Evolutionary conservation across 2,888 invertebrate species (phyloP), one percentile per base, ranked within the genome.

Genomic region (Watsonalla cultraria): DNA sequence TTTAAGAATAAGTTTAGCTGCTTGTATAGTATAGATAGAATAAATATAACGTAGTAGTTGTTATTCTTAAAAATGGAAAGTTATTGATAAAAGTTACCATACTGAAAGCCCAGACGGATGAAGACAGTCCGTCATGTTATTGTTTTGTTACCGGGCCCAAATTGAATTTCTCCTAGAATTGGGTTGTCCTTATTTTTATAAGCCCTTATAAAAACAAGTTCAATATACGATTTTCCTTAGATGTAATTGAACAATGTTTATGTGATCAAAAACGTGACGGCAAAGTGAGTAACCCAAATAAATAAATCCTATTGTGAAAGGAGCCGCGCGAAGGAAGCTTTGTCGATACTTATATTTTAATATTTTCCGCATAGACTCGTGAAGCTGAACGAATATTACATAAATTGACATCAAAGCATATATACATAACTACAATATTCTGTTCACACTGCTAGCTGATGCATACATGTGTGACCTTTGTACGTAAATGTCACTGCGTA

Each of bases 391-490:
- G 55, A 51, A 53, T 57, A 57, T 59, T 56, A 58, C 59, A n/a
- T 60, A 35, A 53, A 55, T 51, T 53, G 35, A 47, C 57, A 56
- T 52, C 48, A 60, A 48, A 60, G 50, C 54, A n/a, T n/a, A n/a
- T n/a, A n/a, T n/a, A n/a, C n/a, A n/a, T n/a, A n/a, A n/a, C n/a
- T n/a, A n/a, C n/a, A n/a, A n/a, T n/a, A n/a, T n/a, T n/a, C n/a
- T 52, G 59, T 51, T 55, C 59, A 63, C 64, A 60, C 57, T 48
- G 56, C 47, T 48, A 47, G 56, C 51, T 52, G 42, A 33, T 35
- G 53, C 51, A 51, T 50, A 58, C 65, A 54, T 57, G 62, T 69
- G 64, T 74, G 69, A 72, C 74, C 74, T 76, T 72, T 74, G 53
- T 49, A 56, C 56, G 58, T 56, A 68, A 74, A 74, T 72, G 68